phyloP scores from a whole-genome alignment of 2,113 vertebrate genomes.

The Indicator indicator region DNA sequence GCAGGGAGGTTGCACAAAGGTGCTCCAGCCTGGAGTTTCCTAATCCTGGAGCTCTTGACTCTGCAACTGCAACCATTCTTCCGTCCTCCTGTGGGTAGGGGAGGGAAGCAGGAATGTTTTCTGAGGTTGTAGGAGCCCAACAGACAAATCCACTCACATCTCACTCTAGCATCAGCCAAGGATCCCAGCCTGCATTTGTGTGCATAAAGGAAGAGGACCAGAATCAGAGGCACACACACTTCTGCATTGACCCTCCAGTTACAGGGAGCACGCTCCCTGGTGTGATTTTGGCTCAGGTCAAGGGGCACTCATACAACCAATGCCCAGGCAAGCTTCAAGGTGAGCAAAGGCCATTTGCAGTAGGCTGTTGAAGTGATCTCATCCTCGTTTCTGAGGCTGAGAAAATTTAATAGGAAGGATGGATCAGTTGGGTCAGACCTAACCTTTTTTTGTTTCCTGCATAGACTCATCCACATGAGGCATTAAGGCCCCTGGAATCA shows the following conservation, averaged over 20 bases:
- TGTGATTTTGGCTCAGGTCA: background rate
- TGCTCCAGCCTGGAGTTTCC: background rate
- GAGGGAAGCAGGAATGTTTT: background rate
- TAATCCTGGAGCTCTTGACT: background rate
- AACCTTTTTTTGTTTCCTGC: background rate
- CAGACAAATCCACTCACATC: background rate
- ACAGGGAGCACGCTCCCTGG: too few species aligned
- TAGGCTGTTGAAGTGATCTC: background rate
- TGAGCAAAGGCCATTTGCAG: background rate
- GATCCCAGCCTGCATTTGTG: background rate
- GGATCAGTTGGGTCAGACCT: background rate
- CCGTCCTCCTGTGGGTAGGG: accelerated
- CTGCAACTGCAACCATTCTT: background rate
- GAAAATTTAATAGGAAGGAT: background rate
- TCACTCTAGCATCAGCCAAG: background rate
- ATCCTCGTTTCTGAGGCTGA: background rate
- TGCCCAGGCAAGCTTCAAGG: background rate
- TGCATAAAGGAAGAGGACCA: background rate
- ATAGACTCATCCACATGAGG: accelerated
- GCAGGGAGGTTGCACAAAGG: background rate
- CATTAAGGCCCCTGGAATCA: background rate
- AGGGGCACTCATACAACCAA: background rate
- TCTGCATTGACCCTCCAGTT: background rate
- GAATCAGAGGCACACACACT: background rate
- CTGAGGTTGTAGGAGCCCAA: background rate